Evolutionary conservation across 2,888 invertebrate species (phyloP).

Genomic region (Watsonalla cultraria): DNA sequence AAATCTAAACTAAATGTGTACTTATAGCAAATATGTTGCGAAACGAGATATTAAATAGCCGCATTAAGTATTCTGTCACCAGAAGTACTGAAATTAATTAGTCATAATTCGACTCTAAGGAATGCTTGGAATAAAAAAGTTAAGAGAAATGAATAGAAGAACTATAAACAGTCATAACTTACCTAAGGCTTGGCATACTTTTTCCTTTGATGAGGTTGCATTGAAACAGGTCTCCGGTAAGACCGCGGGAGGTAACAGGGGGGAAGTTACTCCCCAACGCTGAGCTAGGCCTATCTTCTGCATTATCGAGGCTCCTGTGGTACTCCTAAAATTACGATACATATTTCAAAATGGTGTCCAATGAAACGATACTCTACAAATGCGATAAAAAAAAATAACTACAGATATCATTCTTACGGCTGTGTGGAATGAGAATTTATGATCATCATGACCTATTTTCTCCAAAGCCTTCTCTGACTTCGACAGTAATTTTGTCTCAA

Average conservation of each 20-base stretch:
- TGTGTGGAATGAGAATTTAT: conserved; percentile 76
- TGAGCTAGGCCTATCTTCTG: conserved; percentile 86
- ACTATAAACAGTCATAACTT: conserved; percentile 33
- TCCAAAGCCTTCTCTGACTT: conserved; percentile 95
- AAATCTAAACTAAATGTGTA: too few species aligned
- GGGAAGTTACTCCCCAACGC: conserved; percentile 83
- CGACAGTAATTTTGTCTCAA: conserved; percentile 93
- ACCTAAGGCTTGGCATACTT: conserved; percentile 98
- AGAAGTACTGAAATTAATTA: conserved; percentile 2
- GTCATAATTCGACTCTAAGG: background rate
- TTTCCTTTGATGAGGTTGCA: conserved; percentile 93
- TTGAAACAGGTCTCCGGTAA: conserved; percentile 71
- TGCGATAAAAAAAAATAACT: conserved; percentile 50
- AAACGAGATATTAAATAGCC: conserved; percentile 1
- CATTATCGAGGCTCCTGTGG: conserved; percentile 89
- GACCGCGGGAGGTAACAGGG: conserved; percentile 69
- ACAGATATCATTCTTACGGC: conserved; percentile 82
- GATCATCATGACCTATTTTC: conserved; percentile 90
- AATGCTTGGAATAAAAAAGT: conserved; percentile 4
- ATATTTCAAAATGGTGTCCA: conserved; percentile 6
- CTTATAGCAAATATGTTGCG: background rate
- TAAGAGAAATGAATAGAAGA: conserved; percentile 4
- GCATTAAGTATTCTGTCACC: background rate
- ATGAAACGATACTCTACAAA: conserved; percentile 8
- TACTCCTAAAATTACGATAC: conserved; percentile 80